These are phyloP conservation scores for Caerostris darwini DNA, from an alignment of 1,140 invertebrate genomes.

Conservation along the genomic window DNA sequence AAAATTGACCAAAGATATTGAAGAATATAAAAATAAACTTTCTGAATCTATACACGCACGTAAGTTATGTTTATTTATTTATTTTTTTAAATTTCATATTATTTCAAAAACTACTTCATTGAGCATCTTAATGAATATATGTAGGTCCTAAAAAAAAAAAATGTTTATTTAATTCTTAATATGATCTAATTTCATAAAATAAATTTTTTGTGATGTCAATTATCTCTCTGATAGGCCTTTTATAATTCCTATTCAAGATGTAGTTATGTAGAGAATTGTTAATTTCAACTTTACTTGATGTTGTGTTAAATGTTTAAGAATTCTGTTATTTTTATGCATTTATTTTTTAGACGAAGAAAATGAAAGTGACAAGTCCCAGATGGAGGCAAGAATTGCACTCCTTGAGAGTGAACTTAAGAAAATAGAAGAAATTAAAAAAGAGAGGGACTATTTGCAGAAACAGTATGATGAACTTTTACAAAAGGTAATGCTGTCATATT, in stretches of 20 bases:
- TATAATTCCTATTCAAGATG: too few relatives aligned
- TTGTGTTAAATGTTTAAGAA: not conserved
- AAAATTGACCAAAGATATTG: conserved; percentile 75
- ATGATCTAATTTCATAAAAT: too few relatives aligned
- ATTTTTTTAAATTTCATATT: not conserved
- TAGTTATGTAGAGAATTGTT: too few relatives aligned
- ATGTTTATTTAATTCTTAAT: too few relatives aligned
- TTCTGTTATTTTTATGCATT: not conserved
- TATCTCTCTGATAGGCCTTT: too few relatives aligned
- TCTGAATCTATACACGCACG: conserved; percentile 74
- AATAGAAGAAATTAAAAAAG: conserved; percentile 29
- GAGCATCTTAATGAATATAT: too few relatives aligned
- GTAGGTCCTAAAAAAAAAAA: too few relatives aligned
- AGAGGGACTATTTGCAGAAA: conserved; percentile 43
- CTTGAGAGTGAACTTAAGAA: conserved; percentile 63
- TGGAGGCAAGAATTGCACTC: conserved; percentile 4
- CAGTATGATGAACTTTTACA: conserved; percentile 71
- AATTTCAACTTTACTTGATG: too few relatives aligned
- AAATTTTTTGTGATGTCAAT: too few relatives aligned
- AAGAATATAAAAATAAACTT: conserved; percentile 79
- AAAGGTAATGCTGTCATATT: conserved; percentile 19
- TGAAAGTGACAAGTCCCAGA: not conserved
- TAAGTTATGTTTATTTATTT: conserved; percentile 66
- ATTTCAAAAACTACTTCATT: too few relatives aligned
- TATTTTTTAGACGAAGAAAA: conserved; percentile 62